Base-by-base conservation (phyloP, 2,113 vertebrate genomes). In the Leuciscus idus region DNA sequence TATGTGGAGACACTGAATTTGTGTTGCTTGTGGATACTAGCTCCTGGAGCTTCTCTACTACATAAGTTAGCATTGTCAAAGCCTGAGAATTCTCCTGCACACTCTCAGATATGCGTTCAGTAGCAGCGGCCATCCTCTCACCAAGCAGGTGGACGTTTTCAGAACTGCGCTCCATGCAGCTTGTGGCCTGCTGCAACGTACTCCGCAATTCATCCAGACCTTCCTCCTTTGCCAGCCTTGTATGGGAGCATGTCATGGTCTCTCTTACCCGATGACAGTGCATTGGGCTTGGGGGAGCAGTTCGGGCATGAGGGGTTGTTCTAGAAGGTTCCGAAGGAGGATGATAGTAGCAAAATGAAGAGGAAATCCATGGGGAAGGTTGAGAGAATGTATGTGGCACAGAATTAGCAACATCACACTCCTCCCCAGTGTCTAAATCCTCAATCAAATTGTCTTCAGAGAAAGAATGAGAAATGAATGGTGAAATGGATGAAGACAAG, bases 71-170 rank as follows among this genome's bases (percentile, higher is more conserved):
- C 43, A 93, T 89, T 4, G 85, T 64, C 62, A 95, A 50, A 11
- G 93, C 92, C 52, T 89, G 91, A 4, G 93, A 91, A 84, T 94
- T 94, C 85, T 94, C 93, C 84, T 92, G 92, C 21, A 93, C 91
- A 0, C 90, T 92, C 80, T 92, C 92, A 0, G 92, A 92, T 89
- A 94, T 91, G 86, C 89, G 90, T 39, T 93, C 92, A 0, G 91
- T 92, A 0, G 92, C 92, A 0, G 87, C 84, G 0, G 89, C 88
- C 93, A 94, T 93, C 91, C 86, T 92, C 62, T 93, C 88, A 13
- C 92, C 92, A 1, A 93, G 91, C 13, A 90, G 78, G 81, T 88
- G 85, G 50, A 95, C 87, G 81, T 93, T 91, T 66, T 90, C 92
- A 78, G 91, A 90, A 90, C 92, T 94, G 90, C 28, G 92, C 83